These are phyloP conservation scores for Ypsolopha sequella DNA, from an alignment of 2,888 invertebrate species.

Conservation along the genomic window DNA sequence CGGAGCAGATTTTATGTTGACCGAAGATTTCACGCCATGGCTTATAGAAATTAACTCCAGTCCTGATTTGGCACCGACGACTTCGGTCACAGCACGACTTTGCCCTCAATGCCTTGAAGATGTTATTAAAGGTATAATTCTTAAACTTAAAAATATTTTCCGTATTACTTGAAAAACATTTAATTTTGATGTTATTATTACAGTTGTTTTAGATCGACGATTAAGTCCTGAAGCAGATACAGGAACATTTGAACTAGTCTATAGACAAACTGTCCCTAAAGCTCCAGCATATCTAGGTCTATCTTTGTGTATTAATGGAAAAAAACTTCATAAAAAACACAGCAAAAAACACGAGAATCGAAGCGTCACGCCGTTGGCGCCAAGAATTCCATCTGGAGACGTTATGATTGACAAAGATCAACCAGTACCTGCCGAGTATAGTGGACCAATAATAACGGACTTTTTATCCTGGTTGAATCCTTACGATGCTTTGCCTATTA, in stretches of 20 bases:
- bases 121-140: conserved; percentile 83
- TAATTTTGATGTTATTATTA: conserved; percentile 19
- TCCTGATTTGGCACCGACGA: conserved; percentile 92
- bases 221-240: conserved; percentile 81
- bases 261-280: conserved; percentile 81
- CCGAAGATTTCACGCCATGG: conserved; percentile 90
- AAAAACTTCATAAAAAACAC: conserved; percentile 66
- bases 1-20: conserved; percentile 96
- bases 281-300: conserved; percentile 86
- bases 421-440: conserved; percentile 60
- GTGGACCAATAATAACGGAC: conserved; percentile 77
- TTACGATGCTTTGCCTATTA: conserved; percentile 44
- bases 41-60: conserved; percentile 95
- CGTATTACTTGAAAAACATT: background rate
- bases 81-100: conserved; percentile 87
- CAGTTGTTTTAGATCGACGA: conserved; percentile 84
- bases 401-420: conserved; percentile 28
- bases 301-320: conserved; percentile 77
- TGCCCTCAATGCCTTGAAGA: conserved; percentile 92
- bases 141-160: background rate
- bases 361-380: conserved; percentile 30
- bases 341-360: conserved; percentile 49
- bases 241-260: conserved; percentile 84
- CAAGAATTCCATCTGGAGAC: conserved; percentile 38
- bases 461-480: conserved; percentile 76